Conservation (phyloP, 2,113 vertebrate genomes). For the Pagrus major region DNA sequence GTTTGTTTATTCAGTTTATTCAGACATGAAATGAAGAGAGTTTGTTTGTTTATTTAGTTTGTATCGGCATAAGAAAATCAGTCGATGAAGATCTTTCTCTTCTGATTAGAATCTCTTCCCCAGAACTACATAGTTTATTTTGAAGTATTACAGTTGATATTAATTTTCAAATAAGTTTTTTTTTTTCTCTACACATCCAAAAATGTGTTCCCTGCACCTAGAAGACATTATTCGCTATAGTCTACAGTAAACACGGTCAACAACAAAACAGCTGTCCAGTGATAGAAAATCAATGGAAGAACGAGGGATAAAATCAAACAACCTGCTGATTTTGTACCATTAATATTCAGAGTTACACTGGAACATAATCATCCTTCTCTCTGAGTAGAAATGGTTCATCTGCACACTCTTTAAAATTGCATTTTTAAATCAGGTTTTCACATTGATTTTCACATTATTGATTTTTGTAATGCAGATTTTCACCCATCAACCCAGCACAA, state of each 20-base stretch:
- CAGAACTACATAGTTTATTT: no score
- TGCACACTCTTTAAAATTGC: not conserved
- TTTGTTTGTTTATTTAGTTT: no score
- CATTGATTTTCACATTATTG: slow-evolving; percentile 11
- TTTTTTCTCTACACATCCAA: not conserved
- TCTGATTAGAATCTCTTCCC: no score
- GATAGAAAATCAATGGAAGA: not conserved
- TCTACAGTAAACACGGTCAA: not conserved
- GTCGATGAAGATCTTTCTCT: no score
- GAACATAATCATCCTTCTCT: not conserved
- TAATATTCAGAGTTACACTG: not conserved
- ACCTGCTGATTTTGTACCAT: not conserved
- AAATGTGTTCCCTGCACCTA: not conserved
- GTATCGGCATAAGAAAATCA: no score
- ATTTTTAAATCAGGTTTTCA: not conserved
- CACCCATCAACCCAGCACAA: not conserved
- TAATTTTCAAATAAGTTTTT: no score
- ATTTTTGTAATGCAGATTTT: not conserved
- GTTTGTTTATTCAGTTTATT: no score
- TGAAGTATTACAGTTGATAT: no score
- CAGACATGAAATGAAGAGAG: no score
- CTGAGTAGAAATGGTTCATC: not conserved
- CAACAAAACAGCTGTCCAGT: not conserved
- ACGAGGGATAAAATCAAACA: not conserved
- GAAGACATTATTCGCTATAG: not conserved